phyloP scores from a whole-genome alignment of 2,113 vertebrate genomes.

The Xenopus tropicalis region DNA sequence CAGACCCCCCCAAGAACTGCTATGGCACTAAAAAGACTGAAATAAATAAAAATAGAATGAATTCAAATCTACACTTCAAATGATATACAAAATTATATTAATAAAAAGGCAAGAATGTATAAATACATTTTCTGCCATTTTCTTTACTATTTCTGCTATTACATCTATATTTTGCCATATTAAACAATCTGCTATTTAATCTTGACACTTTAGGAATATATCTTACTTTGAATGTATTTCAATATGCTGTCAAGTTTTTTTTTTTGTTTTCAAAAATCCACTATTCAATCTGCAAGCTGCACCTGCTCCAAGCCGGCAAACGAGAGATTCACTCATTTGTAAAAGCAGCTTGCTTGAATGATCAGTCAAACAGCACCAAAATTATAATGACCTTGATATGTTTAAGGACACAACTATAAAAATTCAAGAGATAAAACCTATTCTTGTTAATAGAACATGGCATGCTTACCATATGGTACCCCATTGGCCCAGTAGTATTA shows the following conservation, averaged over 20 bases:
- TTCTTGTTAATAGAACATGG: too few relatives aligned
- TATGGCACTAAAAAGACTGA: too few relatives aligned
- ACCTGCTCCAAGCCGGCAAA: constrained; percentile 22
- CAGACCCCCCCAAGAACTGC: too few relatives aligned
- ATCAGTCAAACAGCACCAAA: constrained; percentile 14
- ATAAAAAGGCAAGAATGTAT: too few relatives aligned
- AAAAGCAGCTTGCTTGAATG: constrained; percentile 24
- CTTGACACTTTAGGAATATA: not conserved
- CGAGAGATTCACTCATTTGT: constrained; percentile 21
- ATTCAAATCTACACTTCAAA: too few relatives aligned
- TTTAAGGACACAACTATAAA: constrained; percentile 11
- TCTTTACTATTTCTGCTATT: not conserved
- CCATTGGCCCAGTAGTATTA: too few relatives aligned
- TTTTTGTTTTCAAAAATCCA: constrained; percentile 21
- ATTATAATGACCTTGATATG: constrained; percentile 25
- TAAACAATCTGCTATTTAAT: not conserved
- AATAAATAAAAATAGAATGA: too few relatives aligned
- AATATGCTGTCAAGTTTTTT: not conserved
- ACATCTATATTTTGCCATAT: not conserved
- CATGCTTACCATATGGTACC: too few relatives aligned
- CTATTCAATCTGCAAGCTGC: constrained; percentile 32
- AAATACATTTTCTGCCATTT: too few relatives aligned
- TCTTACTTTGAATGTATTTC: not conserved
- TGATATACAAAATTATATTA: too few relatives aligned
- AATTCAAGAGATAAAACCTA: not conserved